A percentile compares a stretch with the other conserved stretches of the same genome.
Conservation (phyloP, 2,888 invertebrate genomes). For the Drosophila sordidula region DNA sequence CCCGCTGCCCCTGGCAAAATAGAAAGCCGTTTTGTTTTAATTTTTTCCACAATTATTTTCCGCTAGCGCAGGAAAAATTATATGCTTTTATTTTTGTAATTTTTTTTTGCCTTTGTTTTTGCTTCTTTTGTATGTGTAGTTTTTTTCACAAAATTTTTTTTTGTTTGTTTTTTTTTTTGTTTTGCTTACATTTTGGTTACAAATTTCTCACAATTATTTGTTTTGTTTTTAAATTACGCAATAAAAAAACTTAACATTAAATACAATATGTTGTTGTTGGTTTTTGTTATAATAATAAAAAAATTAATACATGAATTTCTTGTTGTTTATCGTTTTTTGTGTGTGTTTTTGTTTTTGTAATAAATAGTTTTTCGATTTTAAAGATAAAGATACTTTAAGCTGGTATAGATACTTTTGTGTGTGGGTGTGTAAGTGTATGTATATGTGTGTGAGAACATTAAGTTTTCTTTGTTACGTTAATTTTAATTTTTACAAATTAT, state of each 20-base stretch:
- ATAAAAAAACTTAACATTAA: constrained; percentile 81
- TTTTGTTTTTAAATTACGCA: constrained; percentile 61
- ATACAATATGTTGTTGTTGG: constrained; percentile 74
- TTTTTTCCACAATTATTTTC: constrained; percentile 80
- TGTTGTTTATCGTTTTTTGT: constrained; percentile 57
- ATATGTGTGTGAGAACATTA: constrained; percentile 65
- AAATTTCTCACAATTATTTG: constrained; percentile 76
- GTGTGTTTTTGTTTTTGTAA: constrained; percentile 46
- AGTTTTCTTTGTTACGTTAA: constrained; percentile 63
- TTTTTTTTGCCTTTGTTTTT: constrained; percentile 38
- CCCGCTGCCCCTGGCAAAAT: constrained; percentile 45
- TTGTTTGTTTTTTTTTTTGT: constrained; percentile 41
- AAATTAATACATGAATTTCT: constrained; percentile 75
- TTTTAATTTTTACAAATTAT: constrained; percentile 75
- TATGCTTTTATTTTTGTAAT: constrained; percentile 73
- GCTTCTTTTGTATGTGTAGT: constrained; percentile 31
- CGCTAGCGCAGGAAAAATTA: constrained; percentile 79
- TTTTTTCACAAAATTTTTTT: constrained; percentile 49
- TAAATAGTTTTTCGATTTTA: constrained; percentile 71
- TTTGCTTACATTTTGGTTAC: constrained; percentile 74
- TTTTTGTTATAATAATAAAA: constrained; percentile 65
- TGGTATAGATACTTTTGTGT: constrained; percentile 75
- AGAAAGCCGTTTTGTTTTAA: constrained; percentile 78
- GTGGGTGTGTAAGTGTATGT: constrained; percentile 29
- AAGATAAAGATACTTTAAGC: constrained; percentile 73